Base-by-base conservation (phyloP, 2,888 invertebrate genomes). In the Sphaerophoria taeniata region DNA sequence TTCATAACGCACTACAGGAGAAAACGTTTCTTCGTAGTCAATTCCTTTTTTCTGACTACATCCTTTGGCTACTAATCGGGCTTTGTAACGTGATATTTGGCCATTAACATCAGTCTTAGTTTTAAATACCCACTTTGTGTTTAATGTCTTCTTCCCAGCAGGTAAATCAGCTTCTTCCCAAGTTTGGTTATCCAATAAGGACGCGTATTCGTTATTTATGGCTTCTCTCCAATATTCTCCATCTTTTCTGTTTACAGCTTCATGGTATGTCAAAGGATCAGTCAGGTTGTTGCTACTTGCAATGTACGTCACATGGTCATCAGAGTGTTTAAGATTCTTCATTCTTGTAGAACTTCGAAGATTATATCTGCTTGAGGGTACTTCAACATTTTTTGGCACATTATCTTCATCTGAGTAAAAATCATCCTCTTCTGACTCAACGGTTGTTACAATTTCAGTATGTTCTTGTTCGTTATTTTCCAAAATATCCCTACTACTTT, bases 151-250 rank as follows among this genome's bases (percentile, higher is more conserved):
- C 14, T n/a, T 49, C 7, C 49, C 49, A 14, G n/a, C n/a, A 49
- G n/a, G 49, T 14, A 49, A 49, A 49, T n/a, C 49, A n/a, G 14
- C 49, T 49, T 49, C 49, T 49, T 49, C 49, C 49, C 49, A 31
- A 11, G 53, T 53, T 53, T 9, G 16, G 9, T 49, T 16, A 5
- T 16, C 49, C 7, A 49, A 7, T 5, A 49, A 24, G 3, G 49
- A 49, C 5, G 49, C 49, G n/a, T 49, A 49, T 16, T 49, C 49
- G 9, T 16, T 49, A 7, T 51, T 49, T n/a, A 49, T 49, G 1
- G 49, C 51, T 31, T 55, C 31, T 55, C 1, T 12, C 33, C 55
- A 55, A 9, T 33, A 33, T 11, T 55, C 9, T 51, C 16, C 9
- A 51, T 51, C 51, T 51, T 24, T 51, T 51, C 51, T 51, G 4